Evolutionary conservation across 2,113 vertebrate species (phyloP), one percentile per base, ranked within the genome.

Genomic region (Ochotona princeps): DNA sequence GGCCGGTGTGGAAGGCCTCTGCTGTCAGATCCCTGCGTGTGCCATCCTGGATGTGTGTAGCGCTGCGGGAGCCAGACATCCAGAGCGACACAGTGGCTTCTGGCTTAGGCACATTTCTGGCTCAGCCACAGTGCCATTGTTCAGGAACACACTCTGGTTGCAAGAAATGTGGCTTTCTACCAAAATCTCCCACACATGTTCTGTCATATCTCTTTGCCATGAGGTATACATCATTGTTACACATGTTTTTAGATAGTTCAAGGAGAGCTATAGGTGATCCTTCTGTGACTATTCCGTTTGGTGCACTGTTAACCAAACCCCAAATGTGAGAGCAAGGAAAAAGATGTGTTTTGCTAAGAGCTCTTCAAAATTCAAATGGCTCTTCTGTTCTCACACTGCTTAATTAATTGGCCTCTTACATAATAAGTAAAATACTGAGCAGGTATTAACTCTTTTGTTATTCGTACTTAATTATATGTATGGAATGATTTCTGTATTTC

Each of bases 401-500:
- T 95, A 63, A 49, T 92, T 90, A 91, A 75, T 73, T 81, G 91
- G n/a, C 49, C 75, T 95, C 49, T 89, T 92, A 54, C 63, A 73
- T 85, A 57, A 67, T 72, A 89, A 86, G 80, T 87, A 30, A 89
- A 91, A n/a, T 35, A 72, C 11, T 51, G 35, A 83, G 80, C 79
- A 63, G 67, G 8, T 83, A 61, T 83, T 74, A 81, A 38, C 11
- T 60, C 21, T 83, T 75, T 47, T 74, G 15, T 90, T 35, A 70
- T 57, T 88, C 57, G 4, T n/a, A 67, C 82, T 82, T 80, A 65
- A 75, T 89, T 92, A 30, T 76, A 32, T 13, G 28, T 80, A 66
- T 57, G 32, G 65, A 65, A 67, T 44, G 47, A 30, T 80, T 91
- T 80, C 61, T 76, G 25, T 23, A 23, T 65, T 84, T 61, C 17